A percentile compares a stretch with the other conserved stretches of the same genome.
phyloP scores from a whole-genome alignment of 2,888 invertebrate species.

The Parapristionchus giblindavisi region DNA sequence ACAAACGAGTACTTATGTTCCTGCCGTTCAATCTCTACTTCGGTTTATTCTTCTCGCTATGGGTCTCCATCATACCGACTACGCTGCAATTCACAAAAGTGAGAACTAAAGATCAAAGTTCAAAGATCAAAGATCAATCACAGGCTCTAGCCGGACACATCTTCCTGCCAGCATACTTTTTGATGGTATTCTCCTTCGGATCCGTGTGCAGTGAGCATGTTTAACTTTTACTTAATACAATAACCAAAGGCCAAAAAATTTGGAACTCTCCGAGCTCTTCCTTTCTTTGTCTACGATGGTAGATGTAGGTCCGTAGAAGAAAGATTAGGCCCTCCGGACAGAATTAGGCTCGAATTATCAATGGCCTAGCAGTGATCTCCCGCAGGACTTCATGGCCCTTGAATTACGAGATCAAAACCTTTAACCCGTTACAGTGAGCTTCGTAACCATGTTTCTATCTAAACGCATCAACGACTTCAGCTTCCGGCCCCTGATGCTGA shows the following conservation, averaged over 20 bases:
- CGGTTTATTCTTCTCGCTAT: constrained; percentile 26
- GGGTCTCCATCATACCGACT: constrained; percentile 21
- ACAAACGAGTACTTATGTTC: constrained; percentile 23
- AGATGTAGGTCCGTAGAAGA: too few species aligned
- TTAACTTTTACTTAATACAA: background rate
- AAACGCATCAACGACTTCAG: background rate
- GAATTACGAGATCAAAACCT: too few species aligned
- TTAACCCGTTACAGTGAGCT: constrained; percentile 18
- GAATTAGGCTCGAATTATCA: too few species aligned
- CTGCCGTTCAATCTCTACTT: constrained; percentile 25
- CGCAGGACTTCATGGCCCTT: too few species aligned
- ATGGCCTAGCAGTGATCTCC: too few species aligned
- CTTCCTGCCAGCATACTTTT: constrained; percentile 13
- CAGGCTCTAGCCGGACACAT: background rate
- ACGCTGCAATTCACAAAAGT: constrained; percentile 30
- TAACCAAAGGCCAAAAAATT: too few species aligned
- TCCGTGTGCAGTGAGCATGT: background rate
- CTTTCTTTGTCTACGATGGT: too few species aligned
- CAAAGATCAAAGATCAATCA: background rate
- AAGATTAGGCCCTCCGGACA: too few species aligned
- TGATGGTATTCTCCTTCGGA: background rate
- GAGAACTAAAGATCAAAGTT: background rate
- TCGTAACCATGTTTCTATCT: background rate
- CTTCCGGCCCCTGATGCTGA: background rate
- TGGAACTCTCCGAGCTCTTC: too few species aligned